phyloP scores from a whole-genome alignment of 2,113 vertebrate genomes.

The Perca fluviatilis region DNA sequence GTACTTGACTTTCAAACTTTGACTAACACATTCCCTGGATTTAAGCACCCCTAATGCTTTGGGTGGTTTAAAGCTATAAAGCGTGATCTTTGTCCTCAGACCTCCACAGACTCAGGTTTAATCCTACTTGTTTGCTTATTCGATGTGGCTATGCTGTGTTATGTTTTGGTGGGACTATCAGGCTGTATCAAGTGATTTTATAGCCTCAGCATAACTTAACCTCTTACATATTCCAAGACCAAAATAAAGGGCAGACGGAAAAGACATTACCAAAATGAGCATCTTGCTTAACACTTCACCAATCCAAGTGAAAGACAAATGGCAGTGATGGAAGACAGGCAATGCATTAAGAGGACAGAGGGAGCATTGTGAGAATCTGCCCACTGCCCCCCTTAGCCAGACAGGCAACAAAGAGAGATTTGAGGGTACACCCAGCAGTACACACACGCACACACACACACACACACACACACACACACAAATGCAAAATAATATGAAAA shows the following conservation, averaged over 20 bases:
- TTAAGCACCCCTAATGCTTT: slow-evolving; percentile 25
- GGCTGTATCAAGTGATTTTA: neutral
- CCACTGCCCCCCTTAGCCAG: slow-evolving; percentile 63
- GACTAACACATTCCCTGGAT: slow-evolving; percentile 28
- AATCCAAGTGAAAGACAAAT: slow-evolving; percentile 26
- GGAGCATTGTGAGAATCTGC: slow-evolving; percentile 70
- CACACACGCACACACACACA: slow-evolving; percentile 30
- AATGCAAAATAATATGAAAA: slow-evolving; percentile 42
- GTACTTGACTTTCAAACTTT: neutral
- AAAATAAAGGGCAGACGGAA: neutral
- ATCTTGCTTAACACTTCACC: slow-evolving; percentile 25
- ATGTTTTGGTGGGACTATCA: neutral
- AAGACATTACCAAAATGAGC: neutral
- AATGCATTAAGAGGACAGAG: slow-evolving; percentile 66
- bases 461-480: slow-evolving; percentile 25
- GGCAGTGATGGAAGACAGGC: slow-evolving; percentile 55
- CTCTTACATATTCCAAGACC: neutral
- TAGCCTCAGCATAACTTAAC: neutral
- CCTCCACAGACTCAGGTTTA: slow-evolving; percentile 35
- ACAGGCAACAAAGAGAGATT: slow-evolving; percentile 68
- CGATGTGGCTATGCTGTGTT: neutral
- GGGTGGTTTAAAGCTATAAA: slow-evolving; percentile 33
- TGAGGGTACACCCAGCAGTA: slow-evolving; percentile 28
- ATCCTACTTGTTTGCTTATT: slow-evolving; percentile 18
- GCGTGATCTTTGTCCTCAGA: slow-evolving; percentile 37